Percentiles rank a stretch among this genome's conserved stretches.
These are phyloP conservation scores for Potorous gilbertii DNA, from an alignment of 2,797 vertebrate species.

Conservation along the genomic window DNA sequence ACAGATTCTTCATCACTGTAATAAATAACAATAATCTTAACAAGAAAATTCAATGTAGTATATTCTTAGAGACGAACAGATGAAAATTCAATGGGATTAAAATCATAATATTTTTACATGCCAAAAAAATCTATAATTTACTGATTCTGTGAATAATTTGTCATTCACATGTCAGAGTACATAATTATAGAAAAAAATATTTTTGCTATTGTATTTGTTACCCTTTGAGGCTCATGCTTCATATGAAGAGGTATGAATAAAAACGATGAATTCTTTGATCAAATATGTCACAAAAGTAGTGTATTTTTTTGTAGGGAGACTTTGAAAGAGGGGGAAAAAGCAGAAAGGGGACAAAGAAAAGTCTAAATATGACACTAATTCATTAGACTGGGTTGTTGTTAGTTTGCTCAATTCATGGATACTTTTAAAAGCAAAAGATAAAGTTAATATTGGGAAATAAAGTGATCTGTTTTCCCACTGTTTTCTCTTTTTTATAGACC, in stretches of 20 bases:
- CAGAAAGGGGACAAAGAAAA: not conserved
- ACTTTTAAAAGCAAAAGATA: not conserved
- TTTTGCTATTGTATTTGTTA: not conserved
- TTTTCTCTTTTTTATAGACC: not conserved
- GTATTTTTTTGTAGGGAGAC: not conserved
- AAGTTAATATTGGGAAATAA: not conserved
- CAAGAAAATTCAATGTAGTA: not conserved
- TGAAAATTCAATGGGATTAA: not conserved
- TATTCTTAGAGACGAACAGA: not conserved
- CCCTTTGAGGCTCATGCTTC: not conserved
- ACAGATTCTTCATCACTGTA: not conserved
- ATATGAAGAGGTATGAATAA: not conserved
- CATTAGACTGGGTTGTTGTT: not conserved
- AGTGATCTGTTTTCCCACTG: not conserved
- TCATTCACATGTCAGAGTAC: not conserved
- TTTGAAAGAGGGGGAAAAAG: not conserved
- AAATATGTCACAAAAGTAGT: not conserved
- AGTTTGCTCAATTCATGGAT: not conserved
- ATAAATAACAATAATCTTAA: not conserved
- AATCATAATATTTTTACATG: not conserved
- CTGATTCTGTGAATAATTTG: not conserved
- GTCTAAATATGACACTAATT: not conserved
- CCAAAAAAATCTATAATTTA: not conserved
- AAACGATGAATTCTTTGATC: not conserved
- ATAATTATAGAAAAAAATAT: not conserved